Conservation (phyloP, 2,797 vertebrate genomes). For the Synaphobranchus kaupii region DNA sequence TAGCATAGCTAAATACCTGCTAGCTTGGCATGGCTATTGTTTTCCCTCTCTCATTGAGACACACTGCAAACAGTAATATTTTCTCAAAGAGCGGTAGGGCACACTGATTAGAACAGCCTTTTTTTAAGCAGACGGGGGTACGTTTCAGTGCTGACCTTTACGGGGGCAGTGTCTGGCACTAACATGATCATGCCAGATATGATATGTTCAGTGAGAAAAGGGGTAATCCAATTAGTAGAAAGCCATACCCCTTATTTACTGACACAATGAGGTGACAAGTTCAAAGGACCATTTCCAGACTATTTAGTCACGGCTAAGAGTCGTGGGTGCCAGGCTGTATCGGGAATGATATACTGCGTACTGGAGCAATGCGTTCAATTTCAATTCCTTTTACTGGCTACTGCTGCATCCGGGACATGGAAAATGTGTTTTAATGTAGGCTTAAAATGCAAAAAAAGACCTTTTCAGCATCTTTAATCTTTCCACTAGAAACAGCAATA, state of each 20-base stretch:
- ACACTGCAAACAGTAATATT: neutral
- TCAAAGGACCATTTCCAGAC: neutral
- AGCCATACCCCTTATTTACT: neutral
- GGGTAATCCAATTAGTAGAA: neutral
- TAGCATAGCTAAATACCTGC: neutral
- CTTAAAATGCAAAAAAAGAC: conserved; percentile 18
- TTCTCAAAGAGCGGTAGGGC: too few relatives aligned
- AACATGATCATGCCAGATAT: neutral
- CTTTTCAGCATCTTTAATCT: neutral
- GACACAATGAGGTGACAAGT: neutral
- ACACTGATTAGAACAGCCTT: neutral
- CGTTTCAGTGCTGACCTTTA: neutral
- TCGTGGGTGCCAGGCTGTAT: neutral
- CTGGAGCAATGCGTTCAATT: conserved; percentile 28
- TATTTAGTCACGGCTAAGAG: neutral
- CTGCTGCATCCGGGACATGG: neutral
- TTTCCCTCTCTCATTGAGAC: neutral
- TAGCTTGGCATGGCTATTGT: neutral
- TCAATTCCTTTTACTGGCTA: neutral
- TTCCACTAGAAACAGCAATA: neutral
- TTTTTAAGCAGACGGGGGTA: neutral
- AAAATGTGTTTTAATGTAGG: conserved; percentile 24
- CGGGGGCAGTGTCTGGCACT: neutral
- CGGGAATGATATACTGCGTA: neutral
- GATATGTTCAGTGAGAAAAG: neutral